Conservation (phyloP, 2,113 vertebrate species). For the Parus major region DNA sequence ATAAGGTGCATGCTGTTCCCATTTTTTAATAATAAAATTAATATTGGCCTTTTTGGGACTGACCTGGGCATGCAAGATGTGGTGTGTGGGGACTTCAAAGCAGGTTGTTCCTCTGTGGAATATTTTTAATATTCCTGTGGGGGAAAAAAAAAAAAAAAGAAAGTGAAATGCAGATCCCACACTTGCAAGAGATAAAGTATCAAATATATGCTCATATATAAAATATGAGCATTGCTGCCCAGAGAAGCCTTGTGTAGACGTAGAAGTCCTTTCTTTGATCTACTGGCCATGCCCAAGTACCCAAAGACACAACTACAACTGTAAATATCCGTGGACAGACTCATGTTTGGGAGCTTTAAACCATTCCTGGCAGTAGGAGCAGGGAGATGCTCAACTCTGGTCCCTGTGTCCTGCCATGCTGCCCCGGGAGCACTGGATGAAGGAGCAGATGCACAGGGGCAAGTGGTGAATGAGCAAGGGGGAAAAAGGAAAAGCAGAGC, state of each 20-base stretch:
- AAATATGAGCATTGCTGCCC: neutral
- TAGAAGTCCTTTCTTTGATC: neutral
- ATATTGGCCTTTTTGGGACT: neutral
- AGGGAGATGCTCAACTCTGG: neutral
- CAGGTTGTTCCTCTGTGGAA: neutral
- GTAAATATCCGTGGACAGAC: neutral
- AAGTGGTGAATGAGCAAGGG: neutral
- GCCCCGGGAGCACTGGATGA: rapidly evolving
- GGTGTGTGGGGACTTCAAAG: rapidly evolving
- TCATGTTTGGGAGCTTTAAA: neutral
- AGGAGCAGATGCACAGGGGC: neutral
- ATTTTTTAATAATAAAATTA: neutral
- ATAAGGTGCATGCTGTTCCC: neutral
- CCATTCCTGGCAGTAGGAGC: neutral
- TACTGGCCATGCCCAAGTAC: neutral
- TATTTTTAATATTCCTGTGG: neutral
- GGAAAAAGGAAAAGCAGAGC: neutral
- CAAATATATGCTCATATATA: no score
- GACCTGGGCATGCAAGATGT: neutral
- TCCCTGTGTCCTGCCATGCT: neutral
- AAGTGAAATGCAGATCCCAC: neutral
- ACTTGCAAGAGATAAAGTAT: neutral
- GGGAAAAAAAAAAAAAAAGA: neutral
- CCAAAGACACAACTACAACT: neutral
- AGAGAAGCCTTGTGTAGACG: neutral